Base-by-base conservation (phyloP, 92 coral and sea anemone genomes). In the Scolanthus callimorphus region DNA sequence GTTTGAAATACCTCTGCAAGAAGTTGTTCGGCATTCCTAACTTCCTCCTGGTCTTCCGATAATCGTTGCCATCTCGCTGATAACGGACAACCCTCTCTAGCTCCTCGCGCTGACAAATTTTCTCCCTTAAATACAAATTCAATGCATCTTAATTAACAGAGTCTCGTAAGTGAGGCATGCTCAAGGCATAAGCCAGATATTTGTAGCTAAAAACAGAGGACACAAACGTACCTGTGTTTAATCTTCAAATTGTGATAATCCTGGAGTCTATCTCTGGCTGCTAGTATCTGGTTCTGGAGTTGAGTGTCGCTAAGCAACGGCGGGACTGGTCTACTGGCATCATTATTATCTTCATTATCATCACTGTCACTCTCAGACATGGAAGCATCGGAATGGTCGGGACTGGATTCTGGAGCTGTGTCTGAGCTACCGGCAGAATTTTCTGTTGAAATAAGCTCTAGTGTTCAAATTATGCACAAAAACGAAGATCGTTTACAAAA, bases 211-310 rank as follows among this genome's bases (percentile, higher is more conserved):
- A n/a, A n/a, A n/a, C n/a, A n/a, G n/a, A n/a, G n/a, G n/a, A n/a
- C n/a, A n/a, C n/a, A 25, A 20, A n/a, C 51, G 39, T 20, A 87
- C 96, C 85, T 78, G 72, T 78, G 77, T 29, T 70, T 53, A 15
- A 64, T 39, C 43, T 87, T 83, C 60, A 83, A 25, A 61, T 77
- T 85, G 27, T 87, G 89, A 55, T 77, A 75, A 17, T 69, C 83
- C 29, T 83, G 90, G 6, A 87, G 86, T 37, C 60, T 78, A 39
- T 69, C 77, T 38, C 84, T 77, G 71, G 85, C 77, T 11, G 71
- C 39, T 24, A 80, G 60, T 72, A 87, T 84, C 17, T 60, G 79
- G 66, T 57, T 55, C 48, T 78, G 82, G 17, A 83, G 70, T 34
- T 74, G 62, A 29, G 34, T 39, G 49, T 58, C 67, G 20, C 45